phyloP scores from a whole-genome alignment of 2,113 vertebrate genomes.

The Apodemus speciosus region DNA sequence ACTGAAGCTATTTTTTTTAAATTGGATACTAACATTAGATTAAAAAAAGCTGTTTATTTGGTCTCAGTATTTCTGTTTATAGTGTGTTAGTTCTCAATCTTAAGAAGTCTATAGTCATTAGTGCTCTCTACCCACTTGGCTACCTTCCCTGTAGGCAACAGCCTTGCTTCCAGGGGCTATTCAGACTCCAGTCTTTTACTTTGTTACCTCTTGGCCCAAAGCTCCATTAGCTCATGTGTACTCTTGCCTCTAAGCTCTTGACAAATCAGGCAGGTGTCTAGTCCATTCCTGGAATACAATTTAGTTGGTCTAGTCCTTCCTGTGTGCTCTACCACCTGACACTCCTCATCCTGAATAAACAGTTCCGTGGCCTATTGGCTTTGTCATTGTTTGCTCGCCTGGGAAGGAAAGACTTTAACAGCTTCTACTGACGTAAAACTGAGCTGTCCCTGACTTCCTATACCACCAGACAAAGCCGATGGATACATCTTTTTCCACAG shows the following conservation, averaged over 20 bases:
- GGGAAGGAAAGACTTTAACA: slow-evolving; percentile 52
- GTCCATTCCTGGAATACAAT: slow-evolving; percentile 59
- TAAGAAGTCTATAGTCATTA: too few species aligned
- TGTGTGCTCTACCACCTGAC: slow-evolving; percentile 65
- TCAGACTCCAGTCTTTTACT: not conserved
- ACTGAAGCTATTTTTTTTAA: not conserved
- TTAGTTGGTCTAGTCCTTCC: not conserved
- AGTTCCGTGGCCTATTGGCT: slow-evolving; percentile 43
- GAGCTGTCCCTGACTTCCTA: slow-evolving; percentile 7
- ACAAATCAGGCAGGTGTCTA: not conserved
- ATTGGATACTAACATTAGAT: too few species aligned
- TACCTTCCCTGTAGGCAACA: not conserved
- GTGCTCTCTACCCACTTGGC: not conserved
- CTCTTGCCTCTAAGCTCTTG: not conserved
- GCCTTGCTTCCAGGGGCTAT: not conserved
- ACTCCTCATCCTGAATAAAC: slow-evolving; percentile 59
- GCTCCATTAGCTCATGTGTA: not conserved
- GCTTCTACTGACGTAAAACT: slow-evolving; percentile 62
- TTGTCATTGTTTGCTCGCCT: slow-evolving; percentile 78
- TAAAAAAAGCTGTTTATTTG: not conserved
- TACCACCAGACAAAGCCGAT: not conserved
- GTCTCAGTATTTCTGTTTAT: not conserved
- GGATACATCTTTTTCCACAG: not conserved
- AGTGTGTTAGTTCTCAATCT: not conserved
- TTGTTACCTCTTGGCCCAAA: not conserved